Percentiles rank a stretch among this genome's conserved stretches.
phyloP scores from a whole-genome alignment of 2,888 invertebrate species.

The Drosophila peninsularis region DNA sequence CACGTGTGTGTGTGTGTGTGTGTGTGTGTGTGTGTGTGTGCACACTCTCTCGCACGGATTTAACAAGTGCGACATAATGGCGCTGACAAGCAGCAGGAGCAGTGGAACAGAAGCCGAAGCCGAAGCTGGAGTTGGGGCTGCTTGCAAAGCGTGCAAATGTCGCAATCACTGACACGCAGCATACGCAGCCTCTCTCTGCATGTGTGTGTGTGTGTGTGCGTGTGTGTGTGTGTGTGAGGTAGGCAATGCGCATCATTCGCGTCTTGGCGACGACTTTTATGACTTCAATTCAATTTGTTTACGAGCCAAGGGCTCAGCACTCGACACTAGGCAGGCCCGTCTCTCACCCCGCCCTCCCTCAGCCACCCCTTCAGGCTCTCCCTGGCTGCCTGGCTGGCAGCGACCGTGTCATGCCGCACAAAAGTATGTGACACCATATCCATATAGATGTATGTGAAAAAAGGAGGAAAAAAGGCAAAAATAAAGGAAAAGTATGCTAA shows the following conservation, averaged over 20 bases:
- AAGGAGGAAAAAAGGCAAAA: neutral
- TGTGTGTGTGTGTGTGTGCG: neutral
- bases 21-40: constrained; percentile 29
- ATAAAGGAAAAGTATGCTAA: constrained; percentile 61
- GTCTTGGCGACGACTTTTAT: constrained; percentile 76
- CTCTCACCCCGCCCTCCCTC: neutral
- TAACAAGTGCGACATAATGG: constrained; percentile 80
- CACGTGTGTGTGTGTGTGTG: constrained; percentile 8
- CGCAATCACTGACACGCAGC: constrained; percentile 79
- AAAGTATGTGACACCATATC: constrained; percentile 10
- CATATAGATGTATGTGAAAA: constrained; percentile 14
- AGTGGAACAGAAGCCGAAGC: neutral
- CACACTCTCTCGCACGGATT: constrained; percentile 53
- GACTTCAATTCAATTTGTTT: constrained; percentile 81
- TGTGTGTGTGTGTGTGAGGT: constrained; percentile 13
- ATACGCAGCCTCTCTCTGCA: constrained; percentile 34
- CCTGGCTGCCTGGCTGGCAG: constrained; percentile 18
- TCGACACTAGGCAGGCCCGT: constrained; percentile 7
- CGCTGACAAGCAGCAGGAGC: constrained; percentile 64
- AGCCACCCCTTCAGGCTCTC: no score
- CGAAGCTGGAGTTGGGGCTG: constrained; percentile 5
- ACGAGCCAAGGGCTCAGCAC: constrained; percentile 63
- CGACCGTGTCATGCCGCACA: constrained; percentile 21
- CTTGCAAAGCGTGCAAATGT: constrained; percentile 50
- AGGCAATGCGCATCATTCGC: constrained; percentile 52